Evolutionary conservation across 1,140 invertebrate species (phyloP), one percentile per base, ranked within the genome.

Genomic region (Antheraea pernyi): DNA sequence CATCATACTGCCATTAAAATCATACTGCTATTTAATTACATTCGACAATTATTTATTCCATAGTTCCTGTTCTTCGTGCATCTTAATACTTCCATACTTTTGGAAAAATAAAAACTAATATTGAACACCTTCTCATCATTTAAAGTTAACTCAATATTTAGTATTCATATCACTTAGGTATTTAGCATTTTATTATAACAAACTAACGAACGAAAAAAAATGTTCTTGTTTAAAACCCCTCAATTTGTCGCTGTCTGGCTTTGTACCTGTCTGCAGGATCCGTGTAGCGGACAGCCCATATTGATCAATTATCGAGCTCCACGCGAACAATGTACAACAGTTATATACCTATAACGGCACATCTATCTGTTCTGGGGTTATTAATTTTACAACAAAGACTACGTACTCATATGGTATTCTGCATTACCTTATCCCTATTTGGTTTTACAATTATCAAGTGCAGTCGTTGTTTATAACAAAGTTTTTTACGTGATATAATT

Each of bases 261-360:
- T 53, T 53, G 46, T 53, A 9, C 46, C 46, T 11, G 13, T 1
- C 46, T n/a, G 11, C 13, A 53, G 59, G 19, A 61, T 61, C 59
- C 8, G 59, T 61, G 59, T 61, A 16, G 59, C 59, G 9, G 59
- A 61, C 59, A 61, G 61, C 22, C 10, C 61, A 63, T 36, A 63
- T 63, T 63, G 61, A 63, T 63, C 30, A 63, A 63, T 63, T 36
- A 63, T 63, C 37, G 30, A 63, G 30, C 61, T 36, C 61, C 22
- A 63, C 22, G 22, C 30, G 13, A 53, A 53, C 46, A 30, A 30
- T 63, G 61, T 63, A 22, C 30, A 36, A 4, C 59, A 4, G 19
- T 10, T 22, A 61, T 61, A 19, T 22, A 19, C 19, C 19, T 61
- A 19, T 61, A 61, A 61, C 22, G 19, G 11, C 11, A 16, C 30